A percentile compares a stretch with the other conserved stretches of the same genome.
phyloP scores from a whole-genome alignment of 2,113 vertebrate species.

The Lates calcarifer region DNA sequence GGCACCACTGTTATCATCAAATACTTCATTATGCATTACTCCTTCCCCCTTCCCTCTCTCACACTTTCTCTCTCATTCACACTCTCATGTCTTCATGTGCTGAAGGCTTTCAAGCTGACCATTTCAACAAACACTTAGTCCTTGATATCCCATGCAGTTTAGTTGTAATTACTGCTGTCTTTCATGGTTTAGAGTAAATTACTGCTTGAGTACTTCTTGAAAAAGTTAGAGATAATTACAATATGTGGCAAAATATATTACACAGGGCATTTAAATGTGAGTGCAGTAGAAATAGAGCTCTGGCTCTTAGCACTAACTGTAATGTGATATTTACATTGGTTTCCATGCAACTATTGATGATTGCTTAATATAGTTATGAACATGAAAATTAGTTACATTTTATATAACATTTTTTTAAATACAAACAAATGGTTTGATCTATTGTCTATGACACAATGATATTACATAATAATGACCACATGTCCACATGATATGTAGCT shows the following conservation, averaged over 20 bases:
- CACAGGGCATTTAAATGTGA: not conserved
- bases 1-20: constrained; percentile 56
- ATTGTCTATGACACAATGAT: constrained; percentile 15
- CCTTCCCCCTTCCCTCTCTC: not conserved
- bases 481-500: constrained; percentile 3
- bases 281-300: not conserved
- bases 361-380: too few species aligned
- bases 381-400: not conserved
- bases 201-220: constrained; percentile 1
- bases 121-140: constrained; percentile 38
- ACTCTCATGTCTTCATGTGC: not conserved
- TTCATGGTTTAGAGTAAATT: constrained; percentile 29
- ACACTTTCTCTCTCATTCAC: constrained; percentile 12
- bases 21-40: constrained; percentile 48
- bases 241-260: not conserved
- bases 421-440: not conserved
- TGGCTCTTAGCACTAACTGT: not conserved
- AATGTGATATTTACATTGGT: not conserved
- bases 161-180: constrained; percentile 38
- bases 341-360: not conserved
- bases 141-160: constrained; percentile 28
- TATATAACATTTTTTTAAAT: not conserved
- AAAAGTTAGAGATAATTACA: constrained; percentile 26
- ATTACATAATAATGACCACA: not conserved
- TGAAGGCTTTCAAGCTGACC: constrained; percentile 46